Conservation (phyloP, 2,113 vertebrate genomes). For the Eubucco bourcierii region DNA sequence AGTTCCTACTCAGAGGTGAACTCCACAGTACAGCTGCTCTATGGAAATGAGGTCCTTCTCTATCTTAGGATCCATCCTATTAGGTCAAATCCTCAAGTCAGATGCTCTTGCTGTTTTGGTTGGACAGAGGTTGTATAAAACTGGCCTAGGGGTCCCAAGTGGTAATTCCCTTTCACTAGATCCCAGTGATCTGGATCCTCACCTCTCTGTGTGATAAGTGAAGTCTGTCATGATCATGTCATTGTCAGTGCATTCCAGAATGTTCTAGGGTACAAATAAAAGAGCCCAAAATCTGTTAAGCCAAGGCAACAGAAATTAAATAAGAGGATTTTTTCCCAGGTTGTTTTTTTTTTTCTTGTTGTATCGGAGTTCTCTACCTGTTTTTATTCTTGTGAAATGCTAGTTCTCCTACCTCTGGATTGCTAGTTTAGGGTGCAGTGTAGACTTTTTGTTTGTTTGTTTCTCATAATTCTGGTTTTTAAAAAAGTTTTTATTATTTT, state of each 20-base stretch:
- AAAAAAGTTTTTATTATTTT: background rate
- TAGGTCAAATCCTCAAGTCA: background rate
- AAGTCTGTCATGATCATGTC: background rate
- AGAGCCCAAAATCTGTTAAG: background rate
- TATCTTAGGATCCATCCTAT: accelerated
- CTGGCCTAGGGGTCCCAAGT: background rate
- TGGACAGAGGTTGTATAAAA: background rate
- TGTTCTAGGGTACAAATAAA: background rate
- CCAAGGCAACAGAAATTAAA: background rate
- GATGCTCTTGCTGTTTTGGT: background rate
- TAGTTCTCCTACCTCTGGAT: background rate
- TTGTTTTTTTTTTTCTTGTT: background rate
- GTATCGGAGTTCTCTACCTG: background rate
- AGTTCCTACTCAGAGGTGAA: background rate
- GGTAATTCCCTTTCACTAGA: background rate
- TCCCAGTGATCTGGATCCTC: background rate
- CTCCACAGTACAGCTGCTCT: background rate
- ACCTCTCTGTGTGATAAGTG: background rate
- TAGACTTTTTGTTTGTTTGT: background rate
- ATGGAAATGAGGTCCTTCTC: background rate
- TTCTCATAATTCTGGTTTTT: background rate
- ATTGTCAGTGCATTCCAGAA: background rate
- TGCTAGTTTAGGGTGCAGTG: background rate
- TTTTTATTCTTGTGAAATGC: background rate
- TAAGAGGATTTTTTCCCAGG: background rate